These are phyloP conservation scores for Oscheius sp. DNA, from an alignment of 2,888 invertebrate genomes.

Conservation along the genomic window DNA sequence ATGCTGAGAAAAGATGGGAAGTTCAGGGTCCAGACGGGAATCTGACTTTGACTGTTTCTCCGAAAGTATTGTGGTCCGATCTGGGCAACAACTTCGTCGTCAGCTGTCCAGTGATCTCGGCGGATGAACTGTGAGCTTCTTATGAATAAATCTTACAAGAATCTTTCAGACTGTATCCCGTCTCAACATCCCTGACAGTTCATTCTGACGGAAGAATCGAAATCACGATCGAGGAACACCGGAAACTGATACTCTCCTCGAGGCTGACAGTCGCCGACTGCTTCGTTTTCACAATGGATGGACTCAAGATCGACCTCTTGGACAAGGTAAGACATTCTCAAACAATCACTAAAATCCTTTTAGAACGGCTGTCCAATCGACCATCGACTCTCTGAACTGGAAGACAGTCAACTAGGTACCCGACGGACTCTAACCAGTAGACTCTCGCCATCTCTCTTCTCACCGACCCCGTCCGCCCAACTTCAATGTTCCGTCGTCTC, in stretches of 20 bases:
- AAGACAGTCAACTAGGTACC: background rate
- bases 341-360: background rate
- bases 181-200: background rate
- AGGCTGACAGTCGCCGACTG: background rate
- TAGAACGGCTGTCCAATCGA: background rate
- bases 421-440: background rate
- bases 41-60: background rate
- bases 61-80: background rate
- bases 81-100: background rate
- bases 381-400: background rate
- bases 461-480: background rate
- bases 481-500: constrained; percentile 30
- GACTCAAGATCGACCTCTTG: background rate
- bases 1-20: too few relatives aligned
- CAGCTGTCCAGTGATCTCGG: background rate
- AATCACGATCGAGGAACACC: constrained; percentile 16
- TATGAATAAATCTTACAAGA: background rate
- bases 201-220: background rate
- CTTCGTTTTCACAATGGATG: constrained; percentile 8
- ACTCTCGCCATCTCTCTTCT: background rate
- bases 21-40: constrained; percentile 19
- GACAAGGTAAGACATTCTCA: background rate
- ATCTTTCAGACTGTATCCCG: background rate
- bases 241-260: constrained; percentile 15
- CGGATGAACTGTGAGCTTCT: background rate